Percentiles rank a stretch among this genome's conserved stretches.
Conservation (phyloP, 2,797 vertebrate genomes). For the Phaenicophaeus curvirostris region DNA sequence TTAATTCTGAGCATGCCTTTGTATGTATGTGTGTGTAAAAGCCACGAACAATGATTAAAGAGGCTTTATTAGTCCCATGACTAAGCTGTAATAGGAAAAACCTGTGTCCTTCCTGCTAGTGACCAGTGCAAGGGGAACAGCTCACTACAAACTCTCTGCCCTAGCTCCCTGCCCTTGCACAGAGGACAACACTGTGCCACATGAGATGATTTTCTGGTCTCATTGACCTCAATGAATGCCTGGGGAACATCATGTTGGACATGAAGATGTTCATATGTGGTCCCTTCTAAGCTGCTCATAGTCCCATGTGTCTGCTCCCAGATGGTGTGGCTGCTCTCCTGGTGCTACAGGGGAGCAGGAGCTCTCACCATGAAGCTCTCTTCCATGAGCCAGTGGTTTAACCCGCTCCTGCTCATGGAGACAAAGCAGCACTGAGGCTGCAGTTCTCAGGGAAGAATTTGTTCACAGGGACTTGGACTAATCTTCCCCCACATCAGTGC, state of each 20-base stretch:
- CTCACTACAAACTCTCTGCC: not conserved
- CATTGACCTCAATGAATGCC: not conserved
- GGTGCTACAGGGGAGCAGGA: not conserved
- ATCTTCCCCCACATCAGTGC: not conserved
- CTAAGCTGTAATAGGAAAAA: conserved; percentile 22
- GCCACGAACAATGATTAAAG: not conserved
- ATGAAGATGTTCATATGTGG: accelerated
- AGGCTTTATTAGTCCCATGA: conserved; percentile 46
- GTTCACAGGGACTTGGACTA: not conserved
- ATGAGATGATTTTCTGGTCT: not conserved
- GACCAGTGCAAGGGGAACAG: not conserved
- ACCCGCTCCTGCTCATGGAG: not conserved
- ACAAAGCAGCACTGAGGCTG: not conserved
- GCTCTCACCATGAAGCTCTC: not conserved
- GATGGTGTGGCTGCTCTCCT: not conserved
- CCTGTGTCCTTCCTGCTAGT: conserved; percentile 17
- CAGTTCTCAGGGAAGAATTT: not conserved
- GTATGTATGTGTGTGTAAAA: not conserved
- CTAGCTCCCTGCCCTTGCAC: not conserved
- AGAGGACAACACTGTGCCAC: not conserved
- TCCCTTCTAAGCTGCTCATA: not conserved
- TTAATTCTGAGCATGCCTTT: not conserved
- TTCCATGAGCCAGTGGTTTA: not conserved
- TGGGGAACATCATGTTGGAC: not conserved
- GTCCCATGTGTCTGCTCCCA: not conserved